These are phyloP conservation scores for Cricetomys ansorgei DNA, from an alignment of 2,113 vertebrate genomes.

Conservation along the genomic window DNA sequence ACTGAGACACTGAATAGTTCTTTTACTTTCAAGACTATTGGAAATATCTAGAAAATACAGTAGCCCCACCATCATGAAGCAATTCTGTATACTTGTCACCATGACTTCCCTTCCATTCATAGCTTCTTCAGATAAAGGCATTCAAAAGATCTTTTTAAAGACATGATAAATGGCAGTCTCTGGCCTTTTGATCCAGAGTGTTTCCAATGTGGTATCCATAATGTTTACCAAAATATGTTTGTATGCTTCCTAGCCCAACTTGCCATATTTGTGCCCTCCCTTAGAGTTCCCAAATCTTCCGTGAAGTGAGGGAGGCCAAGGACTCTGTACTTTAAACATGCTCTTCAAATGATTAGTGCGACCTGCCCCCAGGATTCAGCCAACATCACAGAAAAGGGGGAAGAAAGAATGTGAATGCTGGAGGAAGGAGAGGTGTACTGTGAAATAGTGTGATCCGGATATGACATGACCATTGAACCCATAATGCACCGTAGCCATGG, in stretches of 20 bases:
- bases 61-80: neutral
- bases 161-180: neutral
- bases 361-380: accelerated
- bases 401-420: neutral
- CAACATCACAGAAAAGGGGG: neutral
- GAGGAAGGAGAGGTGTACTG: too few relatives aligned
- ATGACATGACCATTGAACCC: neutral
- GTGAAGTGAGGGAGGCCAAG: neutral
- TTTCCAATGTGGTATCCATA: neutral
- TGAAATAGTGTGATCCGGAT: neutral
- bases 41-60: neutral
- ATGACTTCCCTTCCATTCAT: neutral
- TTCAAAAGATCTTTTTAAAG: neutral
- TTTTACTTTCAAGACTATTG: neutral
- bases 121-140: neutral
- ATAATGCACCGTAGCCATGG: accelerated
- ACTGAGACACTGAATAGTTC: neutral
- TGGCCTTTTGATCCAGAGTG: neutral
- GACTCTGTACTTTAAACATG: neutral
- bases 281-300: neutral
- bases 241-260: neutral
- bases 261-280: neutral
- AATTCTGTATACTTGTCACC: neutral
- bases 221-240: neutral
- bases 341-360: neutral